A percentile compares a stretch with the other conserved stretches of the same genome.
Conservation (phyloP, 2,888 invertebrate species). For the Melikaiella ostensackeni region DNA sequence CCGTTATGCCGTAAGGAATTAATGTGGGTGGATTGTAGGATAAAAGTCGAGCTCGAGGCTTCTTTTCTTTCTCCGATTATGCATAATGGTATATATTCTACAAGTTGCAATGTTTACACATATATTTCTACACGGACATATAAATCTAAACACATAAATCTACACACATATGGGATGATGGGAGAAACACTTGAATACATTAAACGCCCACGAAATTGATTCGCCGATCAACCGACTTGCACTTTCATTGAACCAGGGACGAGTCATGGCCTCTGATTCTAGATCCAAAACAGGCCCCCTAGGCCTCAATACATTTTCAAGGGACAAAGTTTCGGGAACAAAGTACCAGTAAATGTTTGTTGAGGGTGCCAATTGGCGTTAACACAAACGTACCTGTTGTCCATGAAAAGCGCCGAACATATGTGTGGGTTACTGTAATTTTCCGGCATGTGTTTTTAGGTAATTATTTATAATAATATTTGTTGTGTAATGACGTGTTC, state of each 20-base stretch:
- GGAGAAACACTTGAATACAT: neutral
- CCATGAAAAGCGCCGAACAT: no score
- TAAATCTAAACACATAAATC: neutral
- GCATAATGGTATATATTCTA: neutral
- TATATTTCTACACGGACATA: neutral
- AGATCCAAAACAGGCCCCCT: no score
- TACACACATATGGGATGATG: neutral
- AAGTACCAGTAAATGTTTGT: no score
- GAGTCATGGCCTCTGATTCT: slow-evolving; percentile 34
- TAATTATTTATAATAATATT: no score
- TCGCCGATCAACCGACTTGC: slow-evolving; percentile 26
- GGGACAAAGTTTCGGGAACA: no score
- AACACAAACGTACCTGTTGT: no score
- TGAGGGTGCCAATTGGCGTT: no score
- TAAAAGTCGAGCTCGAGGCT: slow-evolving; percentile 28
- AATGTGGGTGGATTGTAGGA: slow-evolving; percentile 36
- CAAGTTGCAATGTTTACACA: neutral
- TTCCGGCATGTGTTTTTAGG: no score
- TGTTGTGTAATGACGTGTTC: no score
- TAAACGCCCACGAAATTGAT: slow-evolving; percentile 34
- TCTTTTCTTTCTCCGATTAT: slow-evolving; percentile 3
- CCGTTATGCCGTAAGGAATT: slow-evolving; percentile 28
- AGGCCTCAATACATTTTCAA: no score
- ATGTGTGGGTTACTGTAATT: no score
- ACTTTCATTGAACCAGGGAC: slow-evolving; percentile 37